Conservation (phyloP, 2,113 vertebrate species). For the Neodontobutis hainanensis region DNA sequence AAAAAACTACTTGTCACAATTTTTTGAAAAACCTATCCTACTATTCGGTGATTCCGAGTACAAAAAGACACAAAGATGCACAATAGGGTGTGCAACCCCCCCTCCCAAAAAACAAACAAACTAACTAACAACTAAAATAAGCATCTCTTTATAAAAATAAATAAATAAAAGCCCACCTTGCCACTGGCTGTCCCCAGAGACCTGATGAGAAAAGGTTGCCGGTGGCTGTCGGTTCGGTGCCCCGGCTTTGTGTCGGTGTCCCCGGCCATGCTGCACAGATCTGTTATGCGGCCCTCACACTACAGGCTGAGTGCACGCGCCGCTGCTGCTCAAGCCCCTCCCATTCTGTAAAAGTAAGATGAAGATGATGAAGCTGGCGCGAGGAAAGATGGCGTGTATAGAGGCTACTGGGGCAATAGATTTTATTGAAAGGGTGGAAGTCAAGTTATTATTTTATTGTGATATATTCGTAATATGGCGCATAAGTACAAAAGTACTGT, state of each 20-base stretch:
- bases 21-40: too few relatives aligned
- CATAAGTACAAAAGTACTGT: too few relatives aligned
- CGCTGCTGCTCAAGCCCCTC: slow-evolving; percentile 43
- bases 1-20: too few relatives aligned
- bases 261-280: slow-evolving; percentile 84
- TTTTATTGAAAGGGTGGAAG: too few relatives aligned
- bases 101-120: not conserved
- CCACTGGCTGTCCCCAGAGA: slow-evolving; percentile 93
- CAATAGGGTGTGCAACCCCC: not conserved
- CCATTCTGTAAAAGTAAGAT: slow-evolving; percentile 16
- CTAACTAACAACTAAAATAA: not conserved
- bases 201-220: slow-evolving; percentile 92
- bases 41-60: too few relatives aligned
- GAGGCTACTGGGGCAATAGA: too few relatives aligned
- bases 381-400: not conserved
- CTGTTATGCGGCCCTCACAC: slow-evolving; percentile 22
- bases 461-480: too few relatives aligned
- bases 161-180: slow-evolving; percentile 79
- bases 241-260: slow-evolving; percentile 87
- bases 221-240: slow-evolving; percentile 71
- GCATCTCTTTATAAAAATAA: not conserved
- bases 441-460: too few relatives aligned
- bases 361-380: slow-evolving; percentile 4
- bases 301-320: not conserved
- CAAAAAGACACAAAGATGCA: not conserved